Percentiles rank a stretch among this genome's conserved stretches.
phyloP scores from a whole-genome alignment of 2,888 invertebrate genomes.

The Aspidapion aeneum region DNA sequence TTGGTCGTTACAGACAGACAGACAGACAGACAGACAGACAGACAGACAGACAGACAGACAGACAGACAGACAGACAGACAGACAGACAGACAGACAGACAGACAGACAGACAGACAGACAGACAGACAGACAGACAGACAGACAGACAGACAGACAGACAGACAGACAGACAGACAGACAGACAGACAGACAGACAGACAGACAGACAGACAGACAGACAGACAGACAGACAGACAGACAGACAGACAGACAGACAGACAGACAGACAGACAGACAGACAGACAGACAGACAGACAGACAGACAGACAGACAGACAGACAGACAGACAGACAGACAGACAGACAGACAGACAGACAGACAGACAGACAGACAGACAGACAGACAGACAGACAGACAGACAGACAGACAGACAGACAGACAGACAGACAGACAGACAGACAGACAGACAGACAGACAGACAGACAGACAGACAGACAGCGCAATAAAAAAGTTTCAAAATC shows the following conservation, averaged over 20 bases:
- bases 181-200: constrained; percentile 13
- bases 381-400: constrained; percentile 8
- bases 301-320: constrained; percentile 7
- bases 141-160: constrained; percentile 6
- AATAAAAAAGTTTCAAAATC: too few relatives aligned
- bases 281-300: constrained; percentile 14
- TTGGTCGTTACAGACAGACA: too few relatives aligned
- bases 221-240: constrained; percentile 7
- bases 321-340: constrained; percentile 13
- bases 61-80: constrained; percentile 1
- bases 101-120: constrained; percentile 12
- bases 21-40: background rate
- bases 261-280: constrained; percentile 11
- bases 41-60: background rate
- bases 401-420: too few relatives aligned
- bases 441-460: constrained; percentile 10
- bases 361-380: constrained; percentile 5
- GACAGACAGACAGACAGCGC: constrained; percentile 7
- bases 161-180: constrained; percentile 9
- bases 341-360: constrained; percentile 8
- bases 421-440: constrained; percentile 3
- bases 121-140: constrained; percentile 3
- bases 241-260: constrained; percentile 9
- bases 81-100: constrained; percentile 4
- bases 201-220: constrained; percentile 6